Percentiles rank a stretch among this genome's conserved stretches.
Conservation (phyloP, 2,113 vertebrate genomes). For the Gavia stellata region DNA sequence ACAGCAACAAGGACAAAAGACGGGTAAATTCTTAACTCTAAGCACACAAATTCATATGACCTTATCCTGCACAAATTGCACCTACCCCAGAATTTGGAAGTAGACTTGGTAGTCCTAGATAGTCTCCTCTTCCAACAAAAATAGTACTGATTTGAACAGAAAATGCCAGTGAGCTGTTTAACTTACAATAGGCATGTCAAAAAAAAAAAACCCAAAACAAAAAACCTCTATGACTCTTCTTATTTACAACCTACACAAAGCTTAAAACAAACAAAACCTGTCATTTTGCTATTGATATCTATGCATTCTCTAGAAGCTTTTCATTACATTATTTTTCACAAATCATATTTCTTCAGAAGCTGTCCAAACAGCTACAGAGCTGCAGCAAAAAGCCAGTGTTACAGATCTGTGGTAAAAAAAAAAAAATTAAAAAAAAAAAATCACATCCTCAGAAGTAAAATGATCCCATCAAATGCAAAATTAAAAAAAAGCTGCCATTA, state of each 20-base stretch:
- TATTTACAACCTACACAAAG: not conserved
- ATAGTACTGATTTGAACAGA: not conserved
- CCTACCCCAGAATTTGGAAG: not conserved
- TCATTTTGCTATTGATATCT: not conserved
- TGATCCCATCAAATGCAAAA: not conserved
- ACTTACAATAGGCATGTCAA: not conserved
- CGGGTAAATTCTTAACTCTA: not conserved
- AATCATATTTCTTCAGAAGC: not conserved
- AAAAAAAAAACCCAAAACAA: not conserved
- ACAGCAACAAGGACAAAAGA: not conserved
- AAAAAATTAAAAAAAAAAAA: too few species aligned
- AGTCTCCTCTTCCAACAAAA: not conserved
- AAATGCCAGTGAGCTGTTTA: not conserved
- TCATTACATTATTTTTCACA: not conserved
- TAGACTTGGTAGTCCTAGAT: not conserved
- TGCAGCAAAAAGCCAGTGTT: not conserved
- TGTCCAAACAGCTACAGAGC: not conserved
- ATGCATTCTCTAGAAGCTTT: not conserved
- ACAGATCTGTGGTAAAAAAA: accelerated
- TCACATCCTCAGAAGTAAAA: not conserved
- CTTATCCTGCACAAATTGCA: not conserved
- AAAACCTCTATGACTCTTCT: not conserved
- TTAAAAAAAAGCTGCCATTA: not conserved
- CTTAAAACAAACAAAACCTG: not conserved
- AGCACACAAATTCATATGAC: not conserved